These are phyloP conservation scores for Pitangus sulphuratus DNA, from an alignment of 2,797 vertebrate species.

Conservation along the genomic window DNA sequence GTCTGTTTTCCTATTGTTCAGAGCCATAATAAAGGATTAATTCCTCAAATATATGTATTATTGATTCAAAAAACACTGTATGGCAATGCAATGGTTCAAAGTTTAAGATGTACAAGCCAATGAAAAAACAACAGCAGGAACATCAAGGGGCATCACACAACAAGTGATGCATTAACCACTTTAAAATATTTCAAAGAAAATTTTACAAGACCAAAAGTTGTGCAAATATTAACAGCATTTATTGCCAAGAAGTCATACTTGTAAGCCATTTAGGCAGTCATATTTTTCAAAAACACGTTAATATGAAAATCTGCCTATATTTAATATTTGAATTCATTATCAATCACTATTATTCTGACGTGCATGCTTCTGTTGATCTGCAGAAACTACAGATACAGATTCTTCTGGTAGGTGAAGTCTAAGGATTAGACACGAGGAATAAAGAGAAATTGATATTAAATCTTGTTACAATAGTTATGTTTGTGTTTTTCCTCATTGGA, in stretches of 20 bases:
- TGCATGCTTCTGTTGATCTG: not conserved
- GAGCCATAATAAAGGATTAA: not conserved
- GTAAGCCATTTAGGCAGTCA: not conserved
- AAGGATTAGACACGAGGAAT: not conserved
- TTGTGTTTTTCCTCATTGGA: not conserved
- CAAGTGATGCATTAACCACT: not conserved
- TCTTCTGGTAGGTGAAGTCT: not conserved
- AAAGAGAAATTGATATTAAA: not conserved
- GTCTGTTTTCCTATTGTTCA: not conserved
- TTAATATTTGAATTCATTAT: not conserved
- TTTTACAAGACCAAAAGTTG: not conserved
- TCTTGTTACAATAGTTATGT: not conserved
- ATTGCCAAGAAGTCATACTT: not conserved
- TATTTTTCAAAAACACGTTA: not conserved
- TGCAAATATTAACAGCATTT: not conserved
- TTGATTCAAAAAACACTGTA: not conserved
- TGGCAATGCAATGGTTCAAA: not conserved
- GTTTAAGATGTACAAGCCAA: not conserved
- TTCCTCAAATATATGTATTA: not conserved
- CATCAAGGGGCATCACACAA: not conserved
- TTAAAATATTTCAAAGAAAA: not conserved
- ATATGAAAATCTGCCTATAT: not conserved
- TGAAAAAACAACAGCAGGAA: not conserved
- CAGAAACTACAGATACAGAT: not conserved
- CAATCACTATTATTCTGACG: not conserved